These are phyloP conservation scores for Rhombomys opimus DNA, from an alignment of 2,113 vertebrate genomes.

Conservation along the genomic window DNA sequence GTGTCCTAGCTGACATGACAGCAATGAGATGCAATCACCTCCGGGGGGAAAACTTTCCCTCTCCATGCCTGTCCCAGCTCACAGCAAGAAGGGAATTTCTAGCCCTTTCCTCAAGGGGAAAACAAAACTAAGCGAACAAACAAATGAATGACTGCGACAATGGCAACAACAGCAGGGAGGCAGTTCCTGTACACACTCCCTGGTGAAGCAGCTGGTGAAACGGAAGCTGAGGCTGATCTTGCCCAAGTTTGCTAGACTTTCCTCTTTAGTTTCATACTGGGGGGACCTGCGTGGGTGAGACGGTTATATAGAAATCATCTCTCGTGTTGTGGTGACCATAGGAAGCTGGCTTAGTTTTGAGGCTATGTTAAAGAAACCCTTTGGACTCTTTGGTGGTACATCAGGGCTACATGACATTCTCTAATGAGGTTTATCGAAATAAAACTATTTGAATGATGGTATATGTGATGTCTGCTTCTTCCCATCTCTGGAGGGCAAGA, in stretches of 20 bases:
- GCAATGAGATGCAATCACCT: neutral
- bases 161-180: neutral
- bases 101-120: neutral
- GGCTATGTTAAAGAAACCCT: neutral
- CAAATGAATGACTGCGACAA: neutral
- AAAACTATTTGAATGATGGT: slow-evolving; percentile 43
- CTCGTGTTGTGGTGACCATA: too few relatives aligned
- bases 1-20: neutral
- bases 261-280: neutral
- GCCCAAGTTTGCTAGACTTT: neutral
- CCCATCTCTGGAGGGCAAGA: neutral
- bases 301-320: neutral
- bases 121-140: neutral
- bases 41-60: neutral
- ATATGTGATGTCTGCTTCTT: slow-evolving; percentile 30
- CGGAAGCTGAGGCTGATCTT: neutral
- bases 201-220: neutral
- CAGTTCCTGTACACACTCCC: neutral
- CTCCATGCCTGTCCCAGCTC: neutral
- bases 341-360: neutral
- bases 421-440: slow-evolving; percentile 42
- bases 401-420: slow-evolving; percentile 35
- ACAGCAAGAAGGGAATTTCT: neutral
- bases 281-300: neutral
- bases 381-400: neutral